phyloP scores from a whole-genome alignment of 2,113 vertebrate species.

The Rallus limicola region DNA sequence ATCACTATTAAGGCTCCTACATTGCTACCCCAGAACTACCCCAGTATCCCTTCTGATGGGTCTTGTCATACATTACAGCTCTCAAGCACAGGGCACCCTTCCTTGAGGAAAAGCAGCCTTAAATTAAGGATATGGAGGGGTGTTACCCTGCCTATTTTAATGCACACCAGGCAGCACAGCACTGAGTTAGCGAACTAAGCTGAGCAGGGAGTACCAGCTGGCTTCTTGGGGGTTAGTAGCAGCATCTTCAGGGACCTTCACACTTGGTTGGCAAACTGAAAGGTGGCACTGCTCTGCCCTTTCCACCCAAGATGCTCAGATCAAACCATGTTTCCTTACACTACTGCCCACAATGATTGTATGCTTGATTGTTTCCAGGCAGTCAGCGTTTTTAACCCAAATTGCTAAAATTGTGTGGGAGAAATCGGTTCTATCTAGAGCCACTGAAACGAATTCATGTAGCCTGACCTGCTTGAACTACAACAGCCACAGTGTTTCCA shows the following conservation, averaged over 20 bases:
- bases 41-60: neutral
- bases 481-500: neutral
- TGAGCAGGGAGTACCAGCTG: neutral
- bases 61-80: rapidly evolving
- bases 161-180: neutral
- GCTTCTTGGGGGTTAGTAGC: neutral
- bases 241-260: neutral
- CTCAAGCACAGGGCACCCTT: rapidly evolving
- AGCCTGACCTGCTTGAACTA: neutral
- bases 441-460: neutral
- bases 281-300: neutral
- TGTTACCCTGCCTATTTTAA: neutral
- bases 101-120: neutral
- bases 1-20: too few relatives aligned
- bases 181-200: neutral
- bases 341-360: neutral
- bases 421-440: neutral
- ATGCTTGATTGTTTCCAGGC: neutral
- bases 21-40: neutral
- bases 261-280: neutral
- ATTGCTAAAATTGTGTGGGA: neutral
- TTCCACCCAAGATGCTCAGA: neutral
- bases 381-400: neutral
- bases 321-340: neutral
- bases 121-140: neutral